Base-by-base conservation (phyloP, 2,797 vertebrate genomes). In the Vultur gryphus region DNA sequence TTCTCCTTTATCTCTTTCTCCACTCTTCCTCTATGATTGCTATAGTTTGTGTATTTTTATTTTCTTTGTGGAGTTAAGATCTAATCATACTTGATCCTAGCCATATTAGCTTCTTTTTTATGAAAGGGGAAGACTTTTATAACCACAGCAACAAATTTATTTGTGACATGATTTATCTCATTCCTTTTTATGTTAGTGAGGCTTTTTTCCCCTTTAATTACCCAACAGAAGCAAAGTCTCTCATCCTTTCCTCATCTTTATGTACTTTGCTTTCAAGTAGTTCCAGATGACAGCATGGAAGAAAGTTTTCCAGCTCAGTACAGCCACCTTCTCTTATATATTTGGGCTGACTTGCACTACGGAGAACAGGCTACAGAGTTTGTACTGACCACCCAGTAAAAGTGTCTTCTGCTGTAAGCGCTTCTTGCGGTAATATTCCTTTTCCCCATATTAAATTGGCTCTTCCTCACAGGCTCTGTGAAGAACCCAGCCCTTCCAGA, bases 261-360 rank as follows among this genome's bases (percentile, higher is more conserved):
- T 80, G 52, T 77, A 57, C 59, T 90, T 89, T 70, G 59, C 75
- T 95, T 94, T 94, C 92, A 97, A 95, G 37, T 44, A 73, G 46
- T 92, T 96, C 90, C 94, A 97, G 92, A 95, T 95, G 93, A 90
- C 57, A 90, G 69, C 80, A 72, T 51, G 49, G 91, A 94, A 85
- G 26, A 77, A 79, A 77, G 21, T 75, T 93, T 92, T 57, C 67
- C 84, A 83, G 35, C 44, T 80, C 58, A 35, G 4, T 62, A 46
- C 8, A 72, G 39, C 13, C 86, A 82, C 88, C 52, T 79, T 57
- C 57, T 79, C 73, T 64, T 76, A 15, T 6, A 7, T 29, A 33
- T 71, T 61, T 80, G 61, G 43, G 5, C n/a, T 88, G 72, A 86
- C 39, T 73, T 54, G 57, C 54, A 25, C 76, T 72, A 7, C 2